Conservation (phyloP, 2,888 invertebrate genomes). For the Tetropium fuscum region DNA sequence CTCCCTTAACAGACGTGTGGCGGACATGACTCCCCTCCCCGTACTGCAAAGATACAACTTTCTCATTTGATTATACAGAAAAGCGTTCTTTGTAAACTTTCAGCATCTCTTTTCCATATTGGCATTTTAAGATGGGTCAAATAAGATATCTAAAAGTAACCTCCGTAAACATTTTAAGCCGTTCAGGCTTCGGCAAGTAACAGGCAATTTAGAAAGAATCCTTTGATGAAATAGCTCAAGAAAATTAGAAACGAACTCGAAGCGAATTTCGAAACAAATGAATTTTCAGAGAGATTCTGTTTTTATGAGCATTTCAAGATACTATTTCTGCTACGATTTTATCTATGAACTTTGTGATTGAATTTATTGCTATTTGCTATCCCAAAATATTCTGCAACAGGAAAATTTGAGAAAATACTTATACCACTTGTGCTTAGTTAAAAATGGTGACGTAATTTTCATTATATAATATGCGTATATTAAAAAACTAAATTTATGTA, state of each 20-base stretch:
- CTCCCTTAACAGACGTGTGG: slow-evolving; percentile 16
- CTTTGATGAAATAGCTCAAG: slow-evolving; percentile 25
- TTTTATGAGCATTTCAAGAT: slow-evolving; percentile 15
- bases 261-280: slow-evolving; percentile 23
- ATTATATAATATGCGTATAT: too few species aligned
- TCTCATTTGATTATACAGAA: slow-evolving; percentile 23
- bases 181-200: slow-evolving; percentile 19
- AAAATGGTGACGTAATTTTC: too few species aligned
- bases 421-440: too few species aligned
- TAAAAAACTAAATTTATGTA: too few species aligned
- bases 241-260: slow-evolving; percentile 19
- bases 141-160: slow-evolving; percentile 15
- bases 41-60: slow-evolving; percentile 3
- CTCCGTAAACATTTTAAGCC: slow-evolving; percentile 11
- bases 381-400: too few species aligned
- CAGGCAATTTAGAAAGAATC: slow-evolving; percentile 23
- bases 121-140: slow-evolving; percentile 18
- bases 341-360: too few species aligned
- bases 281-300: slow-evolving; percentile 7
- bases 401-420: too few species aligned
- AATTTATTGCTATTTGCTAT: too few species aligned
- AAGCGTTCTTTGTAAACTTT: slow-evolving; percentile 16
- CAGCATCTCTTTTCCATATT: slow-evolving; percentile 20
- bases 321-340: too few species aligned
- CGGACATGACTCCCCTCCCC: slow-evolving; percentile 10